These are phyloP conservation scores for Stratiomys singularior DNA, from an alignment of 2,888 invertebrate genomes.

Conservation along the genomic window DNA sequence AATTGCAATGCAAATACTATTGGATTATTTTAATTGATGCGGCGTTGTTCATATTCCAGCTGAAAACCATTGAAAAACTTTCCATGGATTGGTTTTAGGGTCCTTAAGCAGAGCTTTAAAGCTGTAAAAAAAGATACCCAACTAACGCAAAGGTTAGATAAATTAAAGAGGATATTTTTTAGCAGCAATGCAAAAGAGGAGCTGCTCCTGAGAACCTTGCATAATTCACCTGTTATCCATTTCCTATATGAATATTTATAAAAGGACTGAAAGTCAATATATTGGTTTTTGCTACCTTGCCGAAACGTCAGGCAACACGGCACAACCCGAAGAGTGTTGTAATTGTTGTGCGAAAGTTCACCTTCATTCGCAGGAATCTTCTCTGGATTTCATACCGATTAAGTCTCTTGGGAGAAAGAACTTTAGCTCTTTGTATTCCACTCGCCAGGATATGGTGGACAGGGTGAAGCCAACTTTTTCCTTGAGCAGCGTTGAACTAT, in stretches of 20 bases:
- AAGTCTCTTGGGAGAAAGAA: conserved; percentile 19
- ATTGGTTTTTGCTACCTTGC: conserved; percentile 3
- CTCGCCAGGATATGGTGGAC: too few relatives aligned
- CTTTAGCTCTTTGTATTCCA: not conserved
- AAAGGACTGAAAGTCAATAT: not conserved
- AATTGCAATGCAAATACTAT: too few relatives aligned
- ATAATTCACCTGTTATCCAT: not conserved
- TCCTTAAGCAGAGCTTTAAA: too few relatives aligned
- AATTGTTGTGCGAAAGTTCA: conserved; percentile 4
- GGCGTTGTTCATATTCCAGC: too few relatives aligned
- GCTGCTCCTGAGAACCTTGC: not conserved
- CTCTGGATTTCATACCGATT: not conserved
- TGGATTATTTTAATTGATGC: too few relatives aligned
- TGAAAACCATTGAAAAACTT: too few relatives aligned
- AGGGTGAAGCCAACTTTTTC: not conserved
- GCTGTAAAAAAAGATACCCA: too few relatives aligned
- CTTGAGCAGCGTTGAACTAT: not conserved
- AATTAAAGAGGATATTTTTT: too few relatives aligned
- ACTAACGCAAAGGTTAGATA: too few relatives aligned
- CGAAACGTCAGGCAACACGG: not conserved
- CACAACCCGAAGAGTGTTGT: not conserved
- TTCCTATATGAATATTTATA: conserved; percentile 32
- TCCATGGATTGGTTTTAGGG: too few relatives aligned
- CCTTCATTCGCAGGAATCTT: not conserved
- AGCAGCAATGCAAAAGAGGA: too few relatives aligned